Evolutionary conservation across 1,140 invertebrate species (phyloP), one percentile per base, ranked within the genome.

Genomic region (Hormaphis cornu): DNA sequence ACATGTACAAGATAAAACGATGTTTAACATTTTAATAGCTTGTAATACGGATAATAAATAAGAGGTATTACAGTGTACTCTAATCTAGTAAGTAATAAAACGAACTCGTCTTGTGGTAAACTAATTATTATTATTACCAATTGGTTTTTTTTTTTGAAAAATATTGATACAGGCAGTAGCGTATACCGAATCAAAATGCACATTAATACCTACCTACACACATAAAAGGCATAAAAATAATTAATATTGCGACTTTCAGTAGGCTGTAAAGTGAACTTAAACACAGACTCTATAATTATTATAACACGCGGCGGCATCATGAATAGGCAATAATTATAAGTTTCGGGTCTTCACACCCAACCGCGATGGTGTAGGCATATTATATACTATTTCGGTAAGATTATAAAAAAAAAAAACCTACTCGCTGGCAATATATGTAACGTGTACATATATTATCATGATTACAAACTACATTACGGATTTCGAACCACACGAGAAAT

Each of bases 301-400:
- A 66, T 46, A n/a, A n/a, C 42, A 16, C 16, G 35, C 42, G 14
- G 40, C 61, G 44, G 61, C 28, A 35, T 66, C 61, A 24, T n/a
- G n/a, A n/a, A n/a, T 48, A 22, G 61, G 28, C 14, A 48, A 50
- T 66, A 50, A 63, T 66, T 48, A n/a, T n/a, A 66, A 66, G 44
- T 30, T 50, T 50, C 50, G 12, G 28, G 44, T 33, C n/a, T 40
- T 24, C 22, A 50, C 44, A 50, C 44, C 61, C n/a, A 22, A 58
- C 35, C 28, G n/a, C 22, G n/a, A 24, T 26, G 9, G 20, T 37
- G 33, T 37, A 40, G 12, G 24, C 33, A 37, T n/a, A n/a, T n/a
- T n/a, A n/a, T n/a, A n/a, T n/a, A n/a, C n/a, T n/a, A n/a, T n/a
- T n/a, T n/a, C n/a, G n/a, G n/a, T n/a, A n/a, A n/a, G n/a, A n/a